Base-by-base conservation (phyloP, 2,113 vertebrate species). In the Varanus salvator region DNA sequence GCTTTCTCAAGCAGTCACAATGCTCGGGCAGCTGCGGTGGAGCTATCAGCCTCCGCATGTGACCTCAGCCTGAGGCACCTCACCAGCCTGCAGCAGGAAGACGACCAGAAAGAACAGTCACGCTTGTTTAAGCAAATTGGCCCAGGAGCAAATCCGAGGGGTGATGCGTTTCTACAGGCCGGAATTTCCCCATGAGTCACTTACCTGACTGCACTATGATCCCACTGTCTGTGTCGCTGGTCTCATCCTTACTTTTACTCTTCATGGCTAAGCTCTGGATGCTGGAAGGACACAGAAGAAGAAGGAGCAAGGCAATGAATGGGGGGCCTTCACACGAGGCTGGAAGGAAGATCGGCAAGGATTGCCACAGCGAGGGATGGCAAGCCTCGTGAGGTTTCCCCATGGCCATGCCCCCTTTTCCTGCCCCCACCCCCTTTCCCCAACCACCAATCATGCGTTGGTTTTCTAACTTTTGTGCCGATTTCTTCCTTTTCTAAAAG, bases 171-270 rank as follows among this genome's bases (percentile, higher is more conserved):
- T 38, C 25, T 38, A 17, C 71, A 52, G n/a, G n/a, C 3, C 72
- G 93, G 76, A 85, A 68, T 93, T 91, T 14, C 81, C 93, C 90
- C 3, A 29, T 76, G 3, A 3, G 0, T 54, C 88, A 90, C 97
- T 97, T 96, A 98, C 98, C 98, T 83, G 98, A 98, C 93, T 98
- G 98, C 85, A 98, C 89, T 86, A 98, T 98, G 92, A 98, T 97
- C 90, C 98, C 98, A 1, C 98, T 98, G 96, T 98, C 98, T 0
- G 97, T 97, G 95, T 98, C 98, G 77, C 98, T 98, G 96, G 97
- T 97, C 93, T 98, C 98, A 93, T 98, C 98, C 96, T 98, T 98
- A 87, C 93, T 97, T 93, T 90, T 38, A 85, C 94, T 97, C 93
- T 91, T 48, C 82, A 80, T 85, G 89, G 25, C 21, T 60, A n/a